A percentile compares a stretch with the other conserved stretches of the same genome.
Conservation (phyloP, 2,888 invertebrate genomes). For the Hybos culiciformis region DNA sequence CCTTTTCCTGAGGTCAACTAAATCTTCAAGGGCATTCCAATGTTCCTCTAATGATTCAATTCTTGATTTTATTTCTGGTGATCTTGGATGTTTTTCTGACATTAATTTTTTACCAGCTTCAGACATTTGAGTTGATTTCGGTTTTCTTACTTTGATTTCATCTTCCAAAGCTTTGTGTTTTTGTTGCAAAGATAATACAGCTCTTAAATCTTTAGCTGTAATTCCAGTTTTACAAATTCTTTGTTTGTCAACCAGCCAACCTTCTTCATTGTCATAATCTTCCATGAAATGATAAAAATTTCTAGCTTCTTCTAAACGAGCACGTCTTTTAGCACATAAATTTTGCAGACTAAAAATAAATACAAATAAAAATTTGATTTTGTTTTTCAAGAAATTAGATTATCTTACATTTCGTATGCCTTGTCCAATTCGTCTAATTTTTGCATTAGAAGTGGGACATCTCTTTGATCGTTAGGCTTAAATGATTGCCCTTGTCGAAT, state of each 20-base stretch:
- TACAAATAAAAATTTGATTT: not conserved
- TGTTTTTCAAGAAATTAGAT: not conserved
- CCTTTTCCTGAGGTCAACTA: conserved; percentile 58
- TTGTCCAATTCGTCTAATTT: conserved; percentile 62
- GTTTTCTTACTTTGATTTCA: conserved; percentile 61
- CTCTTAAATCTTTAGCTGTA: conserved; percentile 82
- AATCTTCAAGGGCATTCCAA: conserved; percentile 78
- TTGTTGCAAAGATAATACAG: conserved; percentile 76
- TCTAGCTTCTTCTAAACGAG: conserved; percentile 78
- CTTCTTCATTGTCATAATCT: conserved; percentile 95
- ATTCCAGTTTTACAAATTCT: conserved; percentile 86
- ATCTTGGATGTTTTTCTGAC: conserved; percentile 66
- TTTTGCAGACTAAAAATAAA: conserved; percentile 21
- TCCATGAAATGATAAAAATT: conserved; percentile 91
- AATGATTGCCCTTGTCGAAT: conserved; percentile 50
- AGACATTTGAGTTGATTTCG: conserved; percentile 55
- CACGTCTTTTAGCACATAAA: conserved; percentile 49
- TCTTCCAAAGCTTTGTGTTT: conserved; percentile 83
- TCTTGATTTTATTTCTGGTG: conserved; percentile 65
- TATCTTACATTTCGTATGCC: conserved; percentile 56
- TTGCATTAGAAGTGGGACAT: conserved; percentile 47
- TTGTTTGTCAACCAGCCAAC: conserved; percentile 92
- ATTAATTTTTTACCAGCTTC: conserved; percentile 58
- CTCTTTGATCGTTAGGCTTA: conserved; percentile 42
- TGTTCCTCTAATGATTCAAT: conserved; percentile 66